phyloP scores from a whole-genome alignment of 2,113 vertebrate species.

The Daboia siamensis region DNA sequence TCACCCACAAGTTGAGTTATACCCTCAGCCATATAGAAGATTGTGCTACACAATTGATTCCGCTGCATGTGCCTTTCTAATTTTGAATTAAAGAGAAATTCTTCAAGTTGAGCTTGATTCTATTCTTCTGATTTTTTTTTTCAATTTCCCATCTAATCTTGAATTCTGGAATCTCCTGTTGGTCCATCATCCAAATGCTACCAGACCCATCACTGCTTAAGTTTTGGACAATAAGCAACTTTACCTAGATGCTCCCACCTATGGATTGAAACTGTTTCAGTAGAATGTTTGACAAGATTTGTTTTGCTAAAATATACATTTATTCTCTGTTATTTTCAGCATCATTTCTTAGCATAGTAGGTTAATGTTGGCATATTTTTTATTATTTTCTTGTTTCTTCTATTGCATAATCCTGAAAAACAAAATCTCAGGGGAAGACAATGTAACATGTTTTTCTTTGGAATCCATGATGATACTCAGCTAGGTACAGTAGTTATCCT shows the following conservation, averaged over 20 bases:
- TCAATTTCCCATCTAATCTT: background rate
- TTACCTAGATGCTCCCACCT: background rate
- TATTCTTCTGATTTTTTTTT: background rate
- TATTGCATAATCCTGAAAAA: background rate
- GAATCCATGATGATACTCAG: background rate
- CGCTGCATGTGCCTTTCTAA: background rate
- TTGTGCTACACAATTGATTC: background rate
- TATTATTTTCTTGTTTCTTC: background rate
- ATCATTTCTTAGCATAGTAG: background rate
- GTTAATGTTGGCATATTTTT: background rate
- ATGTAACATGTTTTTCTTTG: background rate
- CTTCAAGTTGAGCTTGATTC: background rate
- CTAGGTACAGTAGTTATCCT: background rate
- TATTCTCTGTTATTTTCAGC: background rate
- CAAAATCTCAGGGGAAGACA: background rate
- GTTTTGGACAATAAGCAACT: background rate
- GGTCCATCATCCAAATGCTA: background rate
- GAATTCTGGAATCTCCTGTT: background rate
- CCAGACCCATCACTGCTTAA: background rate
- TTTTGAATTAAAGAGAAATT: background rate
- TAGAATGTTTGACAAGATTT: background rate
- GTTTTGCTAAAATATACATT: background rate
- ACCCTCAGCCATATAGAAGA: background rate
- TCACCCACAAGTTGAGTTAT: background rate
- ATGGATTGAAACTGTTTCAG: background rate